Base-by-base conservation (phyloP, 2,888 invertebrate genomes). In the Scaeva pyrastri region DNA sequence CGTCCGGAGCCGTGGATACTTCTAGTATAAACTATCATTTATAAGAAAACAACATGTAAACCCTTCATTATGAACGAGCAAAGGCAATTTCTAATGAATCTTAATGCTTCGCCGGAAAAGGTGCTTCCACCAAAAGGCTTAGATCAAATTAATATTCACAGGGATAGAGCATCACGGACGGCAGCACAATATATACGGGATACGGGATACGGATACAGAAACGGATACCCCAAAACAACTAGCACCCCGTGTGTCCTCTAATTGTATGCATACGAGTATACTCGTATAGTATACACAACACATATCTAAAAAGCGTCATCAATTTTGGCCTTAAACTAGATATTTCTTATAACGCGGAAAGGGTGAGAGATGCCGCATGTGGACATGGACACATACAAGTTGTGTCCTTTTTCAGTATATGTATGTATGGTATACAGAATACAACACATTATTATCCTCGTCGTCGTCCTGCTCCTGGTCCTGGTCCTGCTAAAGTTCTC, bases 1-100 rank as follows among this genome's bases (percentile, higher is more conserved):
- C 31, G 31, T 2, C 6, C 5, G 6, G 31, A 31, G 31, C 5
- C 8, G 31, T 31, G 21, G 23, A 21, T 10, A 16, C 21, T 62
- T n/a, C 19, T 19, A 21, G 12, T 45, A 64, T 26, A 64, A 64
- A 64, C 64, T 64, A 64, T 64, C 16, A 45, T 60, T 60, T 43
- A 64, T 45, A 45, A 16, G 16, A 19, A 23, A 71, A 71, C 60
- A 70, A 36, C 60, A 71, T 41, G n/a, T 56, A 81, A 81, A 70
- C 75, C 45, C 52, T 55, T 11, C 50, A 45, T 50, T 21, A 70
- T 55, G 56, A 79, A 76, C 48, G 41, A 64, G 71, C 60, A 43
- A 31, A 50, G 80, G 85, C 72, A 82, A 82, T 86, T 86, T 81
- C 73, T 77, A 85, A 85, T 85, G 85, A 85, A 85, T 81, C 85